Base-by-base conservation (phyloP, 2,113 vertebrate species). In the Hylia prasina region DNA sequence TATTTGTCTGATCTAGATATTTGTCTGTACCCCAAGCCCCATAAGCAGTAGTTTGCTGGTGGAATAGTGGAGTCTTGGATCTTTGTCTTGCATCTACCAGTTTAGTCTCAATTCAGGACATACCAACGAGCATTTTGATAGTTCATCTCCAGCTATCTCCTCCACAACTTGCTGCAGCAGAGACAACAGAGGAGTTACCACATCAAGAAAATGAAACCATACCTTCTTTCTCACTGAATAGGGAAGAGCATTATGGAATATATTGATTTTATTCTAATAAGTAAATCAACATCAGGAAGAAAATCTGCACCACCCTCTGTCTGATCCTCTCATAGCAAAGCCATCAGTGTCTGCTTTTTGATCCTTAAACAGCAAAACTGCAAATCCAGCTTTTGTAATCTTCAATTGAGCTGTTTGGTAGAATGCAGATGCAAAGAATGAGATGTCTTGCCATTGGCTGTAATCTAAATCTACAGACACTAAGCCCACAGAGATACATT, bases 351-450 rank as follows among this genome's bases (percentile, higher is more conserved):
- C 5, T 0, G 9, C 33, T 70, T 80, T 92, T 89, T 86, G 71
- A 83, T 81, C 93, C 78, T 94, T 90, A 39, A 91, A 93, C 70
- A 83, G 27, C 78, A 80, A 82, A 93, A 82, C 13, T n/a, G 44
- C 96, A 97, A 94, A 96, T 86, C 39, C 71, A 80, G 68, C 48
- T 79, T 70, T 51, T 63, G 31, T 90, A 94, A 94, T 93, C 92
- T 88, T 95, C 79, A 86, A 0, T 4, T 94, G 63, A 88, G n/a
- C 63, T 47, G 30, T 85, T 48, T 92, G 79, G 47, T 80, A 77
- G 75, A 87, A 92, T 30, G 58, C 45, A 91, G 70, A 91, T 88
- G 63, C 66, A 88, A 93, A 83, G 79, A 95, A 91, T 51, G 54
- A 90, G 58, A 77, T 70, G 44, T 75, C 90, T 94, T 88, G 63